A percentile compares a stretch with the other conserved stretches of the same genome.
Evolutionary conservation across 1,140 invertebrate species (phyloP).

Genomic region (Hypothenemus hampei): DNA sequence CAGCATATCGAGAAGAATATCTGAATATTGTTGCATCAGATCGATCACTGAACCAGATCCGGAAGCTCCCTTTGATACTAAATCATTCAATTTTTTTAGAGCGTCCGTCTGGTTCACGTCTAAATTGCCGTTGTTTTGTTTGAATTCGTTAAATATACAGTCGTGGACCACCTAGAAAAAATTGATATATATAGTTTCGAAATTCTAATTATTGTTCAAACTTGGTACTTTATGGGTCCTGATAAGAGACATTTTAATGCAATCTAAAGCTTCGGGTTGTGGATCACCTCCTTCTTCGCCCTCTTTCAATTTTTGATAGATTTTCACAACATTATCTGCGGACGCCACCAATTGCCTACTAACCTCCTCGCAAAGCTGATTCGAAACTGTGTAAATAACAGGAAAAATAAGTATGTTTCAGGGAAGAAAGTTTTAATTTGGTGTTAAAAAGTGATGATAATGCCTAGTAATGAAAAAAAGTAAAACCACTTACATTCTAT

Average conservation of each 20-base stretch:
- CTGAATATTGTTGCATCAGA: constrained; percentile 63
- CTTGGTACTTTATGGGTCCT: constrained; percentile 48
- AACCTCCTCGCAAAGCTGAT: constrained; percentile 58
- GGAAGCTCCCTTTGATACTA: constrained; percentile 42
- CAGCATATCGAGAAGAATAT: constrained; percentile 56
- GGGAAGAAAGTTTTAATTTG: background rate
- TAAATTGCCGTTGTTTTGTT: constrained; percentile 38
- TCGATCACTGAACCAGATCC: constrained; percentile 52
- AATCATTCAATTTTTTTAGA: constrained; percentile 43
- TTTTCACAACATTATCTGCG: constrained; percentile 59
- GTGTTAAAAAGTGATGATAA: background rate
- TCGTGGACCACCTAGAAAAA: constrained; percentile 44
- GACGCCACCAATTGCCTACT: constrained; percentile 59
- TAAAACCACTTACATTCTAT: constrained; percentile 35
- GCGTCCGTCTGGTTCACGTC: constrained; percentile 43
- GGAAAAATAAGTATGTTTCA: constrained; percentile 1
- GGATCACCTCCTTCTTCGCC: constrained; percentile 38
- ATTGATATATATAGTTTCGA: background rate
- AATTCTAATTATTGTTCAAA: too few relatives aligned
- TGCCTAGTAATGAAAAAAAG: background rate
- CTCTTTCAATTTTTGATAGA: constrained; percentile 56
- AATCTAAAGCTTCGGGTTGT: constrained; percentile 48
- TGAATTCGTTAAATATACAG: constrained; percentile 38
- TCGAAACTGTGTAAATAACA: constrained; percentile 51
- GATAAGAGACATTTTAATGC: constrained; percentile 51